Percentiles rank a stretch among this genome's conserved stretches.
Evolutionary conservation across 2,888 invertebrate species (phyloP).

Genomic region (Aelia acuminata): DNA sequence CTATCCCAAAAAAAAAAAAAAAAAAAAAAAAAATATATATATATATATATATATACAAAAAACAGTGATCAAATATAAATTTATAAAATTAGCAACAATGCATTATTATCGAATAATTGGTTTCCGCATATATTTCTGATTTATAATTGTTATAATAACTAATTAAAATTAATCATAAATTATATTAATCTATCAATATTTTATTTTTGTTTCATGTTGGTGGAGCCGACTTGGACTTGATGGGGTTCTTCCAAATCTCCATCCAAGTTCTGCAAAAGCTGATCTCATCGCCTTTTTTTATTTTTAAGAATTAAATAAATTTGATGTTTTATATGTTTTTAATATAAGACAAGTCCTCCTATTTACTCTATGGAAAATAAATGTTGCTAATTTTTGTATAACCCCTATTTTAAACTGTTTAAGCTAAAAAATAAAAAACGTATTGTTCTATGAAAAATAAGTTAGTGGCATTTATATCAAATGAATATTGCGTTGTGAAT

Average conservation of each 20-base stretch:
- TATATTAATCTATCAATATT: not conserved
- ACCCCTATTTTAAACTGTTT: not conserved
- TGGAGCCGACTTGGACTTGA: not conserved
- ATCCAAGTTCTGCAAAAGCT: not conserved
- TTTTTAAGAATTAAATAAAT: not conserved
- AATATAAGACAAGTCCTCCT: not conserved
- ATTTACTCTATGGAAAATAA: not conserved
- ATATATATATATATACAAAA: no score
- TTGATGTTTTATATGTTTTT: not conserved
- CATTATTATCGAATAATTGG: not conserved
- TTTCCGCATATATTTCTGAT: no score
- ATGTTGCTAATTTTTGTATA: not conserved
- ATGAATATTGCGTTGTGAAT: not conserved
- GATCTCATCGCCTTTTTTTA: slow-evolving; percentile 5
- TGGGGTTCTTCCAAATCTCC: not conserved
- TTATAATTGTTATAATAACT: not conserved
- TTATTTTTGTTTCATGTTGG: slow-evolving; percentile 1
- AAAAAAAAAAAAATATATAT: no score
- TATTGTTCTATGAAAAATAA: not conserved
- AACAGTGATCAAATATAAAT: no score
- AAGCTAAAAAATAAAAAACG: no score
- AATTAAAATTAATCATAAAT: not conserved
- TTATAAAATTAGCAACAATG: not conserved
- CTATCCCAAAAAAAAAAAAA: no score
- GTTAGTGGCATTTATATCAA: not conserved